phyloP scores from a whole-genome alignment of 2,113 vertebrate species.

The Ophiodon elongatus region DNA sequence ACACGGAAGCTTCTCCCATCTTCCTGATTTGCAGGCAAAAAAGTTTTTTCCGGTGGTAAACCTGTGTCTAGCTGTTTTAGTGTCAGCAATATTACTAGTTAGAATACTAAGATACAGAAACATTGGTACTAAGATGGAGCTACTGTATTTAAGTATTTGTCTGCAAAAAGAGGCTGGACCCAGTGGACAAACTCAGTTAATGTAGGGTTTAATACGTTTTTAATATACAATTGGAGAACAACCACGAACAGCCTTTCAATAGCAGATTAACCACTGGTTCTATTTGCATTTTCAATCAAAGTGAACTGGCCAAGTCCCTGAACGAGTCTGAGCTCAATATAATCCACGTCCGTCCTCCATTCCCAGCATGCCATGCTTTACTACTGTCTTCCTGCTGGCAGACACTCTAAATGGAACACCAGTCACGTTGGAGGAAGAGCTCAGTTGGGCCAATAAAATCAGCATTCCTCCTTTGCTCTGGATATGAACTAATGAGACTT shows the following conservation, averaged over 20 bases:
- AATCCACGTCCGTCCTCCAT: slow-evolving; percentile 26
- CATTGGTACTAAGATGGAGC: background rate
- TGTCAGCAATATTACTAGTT: slow-evolving; percentile 17
- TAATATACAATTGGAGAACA: slow-evolving; percentile 17
- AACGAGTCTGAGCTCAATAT: slow-evolving; percentile 35
- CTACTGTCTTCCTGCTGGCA: slow-evolving; percentile 47
- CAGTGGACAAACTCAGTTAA: slow-evolving; percentile 19
- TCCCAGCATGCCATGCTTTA: slow-evolving; percentile 58
- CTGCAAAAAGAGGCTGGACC: background rate
- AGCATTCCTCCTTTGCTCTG: slow-evolving; percentile 44
- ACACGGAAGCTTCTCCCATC: slow-evolving; percentile 21
- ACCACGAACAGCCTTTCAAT: slow-evolving; percentile 6
- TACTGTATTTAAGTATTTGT: background rate
- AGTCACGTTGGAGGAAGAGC: slow-evolving; percentile 44
- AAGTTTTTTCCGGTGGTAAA: slow-evolving; percentile 49
- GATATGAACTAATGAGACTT: slow-evolving; percentile 64
- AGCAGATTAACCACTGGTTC: slow-evolving; percentile 35
- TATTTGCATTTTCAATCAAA: slow-evolving; percentile 28
- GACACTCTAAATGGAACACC: slow-evolving; percentile 34
- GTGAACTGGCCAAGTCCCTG: slow-evolving; percentile 10
- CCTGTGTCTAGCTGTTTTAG: slow-evolving; percentile 43
- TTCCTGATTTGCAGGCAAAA: slow-evolving; percentile 51
- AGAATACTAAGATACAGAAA: slow-evolving; percentile 16
- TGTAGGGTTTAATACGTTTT: background rate
- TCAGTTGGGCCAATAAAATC: slow-evolving; percentile 52